Evolutionary conservation across 2,797 vertebrate species (phyloP).

Genomic region (Cyprinella venusta): DNA sequence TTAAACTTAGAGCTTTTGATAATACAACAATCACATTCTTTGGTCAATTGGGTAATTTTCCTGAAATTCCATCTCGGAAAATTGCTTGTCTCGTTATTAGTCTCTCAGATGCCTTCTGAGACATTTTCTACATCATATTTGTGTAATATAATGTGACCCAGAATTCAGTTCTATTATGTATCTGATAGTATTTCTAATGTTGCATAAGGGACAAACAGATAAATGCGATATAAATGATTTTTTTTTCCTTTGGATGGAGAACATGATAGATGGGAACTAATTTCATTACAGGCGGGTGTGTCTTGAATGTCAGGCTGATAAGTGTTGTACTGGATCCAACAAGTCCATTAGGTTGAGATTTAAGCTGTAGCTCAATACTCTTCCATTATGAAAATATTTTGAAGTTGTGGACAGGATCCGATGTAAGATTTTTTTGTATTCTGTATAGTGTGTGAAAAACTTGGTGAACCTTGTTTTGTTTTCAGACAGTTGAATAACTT

Average conservation of each 20-base stretch:
- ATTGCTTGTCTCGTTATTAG: neutral
- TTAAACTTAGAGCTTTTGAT: neutral
- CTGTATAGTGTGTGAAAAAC: neutral
- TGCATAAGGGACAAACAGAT: neutral
- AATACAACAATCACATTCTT: neutral
- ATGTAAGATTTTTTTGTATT: slow-evolving; percentile 6
- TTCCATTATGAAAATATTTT: slow-evolving; percentile 36
- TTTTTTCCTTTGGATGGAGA: slow-evolving; percentile 18
- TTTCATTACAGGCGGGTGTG: slow-evolving; percentile 15
- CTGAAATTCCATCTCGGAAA: slow-evolving; percentile 4
- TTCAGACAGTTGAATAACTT: no score
- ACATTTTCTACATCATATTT: neutral
- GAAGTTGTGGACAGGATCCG: slow-evolving; percentile 8
- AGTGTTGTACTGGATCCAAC: slow-evolving; percentile 26
- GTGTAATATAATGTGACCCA: slow-evolving; percentile 5
- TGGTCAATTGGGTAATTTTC: neutral
- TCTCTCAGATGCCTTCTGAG: neutral
- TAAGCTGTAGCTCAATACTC: slow-evolving; percentile 15
- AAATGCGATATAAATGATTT: slow-evolving; percentile 15
- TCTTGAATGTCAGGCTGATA: slow-evolving; percentile 20
- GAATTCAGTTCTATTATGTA: slow-evolving; percentile 13
- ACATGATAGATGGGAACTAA: slow-evolving; percentile 27
- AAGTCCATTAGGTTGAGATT: slow-evolving; percentile 27
- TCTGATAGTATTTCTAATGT: slow-evolving; percentile 1
- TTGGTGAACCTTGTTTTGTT: no score